Conservation (phyloP, 2,888 invertebrate species). For the Galeruca laticollis region DNA sequence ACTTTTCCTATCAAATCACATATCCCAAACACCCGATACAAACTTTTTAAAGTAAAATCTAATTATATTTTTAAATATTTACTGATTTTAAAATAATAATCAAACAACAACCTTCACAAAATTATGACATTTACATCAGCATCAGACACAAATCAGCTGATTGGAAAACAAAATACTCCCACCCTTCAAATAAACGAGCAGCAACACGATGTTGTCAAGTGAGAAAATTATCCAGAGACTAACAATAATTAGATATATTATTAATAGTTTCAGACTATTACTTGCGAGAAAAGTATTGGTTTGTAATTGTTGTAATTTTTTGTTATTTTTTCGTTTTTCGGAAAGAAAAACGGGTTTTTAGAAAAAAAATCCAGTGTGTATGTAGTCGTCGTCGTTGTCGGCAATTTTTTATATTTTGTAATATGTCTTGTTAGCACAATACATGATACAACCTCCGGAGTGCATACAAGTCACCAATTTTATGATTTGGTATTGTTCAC, state of each 20-base stretch:
- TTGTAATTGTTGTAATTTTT: too few relatives aligned
- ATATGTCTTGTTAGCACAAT: too few relatives aligned
- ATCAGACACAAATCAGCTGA: slow-evolving; percentile 63
- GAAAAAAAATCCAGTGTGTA: too few relatives aligned
- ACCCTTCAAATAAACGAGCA: slow-evolving; percentile 20
- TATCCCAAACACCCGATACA: background rate
- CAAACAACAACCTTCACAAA: slow-evolving; percentile 52
- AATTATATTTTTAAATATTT: slow-evolving; percentile 20
- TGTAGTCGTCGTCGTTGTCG: too few relatives aligned
- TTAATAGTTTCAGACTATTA: too few relatives aligned
- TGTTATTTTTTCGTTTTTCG: too few relatives aligned
- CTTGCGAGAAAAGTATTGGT: too few relatives aligned
- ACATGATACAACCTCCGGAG: too few relatives aligned
- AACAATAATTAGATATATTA: background rate
- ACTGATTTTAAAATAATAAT: slow-evolving; percentile 26
- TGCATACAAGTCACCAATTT: too few relatives aligned
- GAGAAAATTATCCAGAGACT: background rate
- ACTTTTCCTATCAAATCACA: slow-evolving; percentile 21
- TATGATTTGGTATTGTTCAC: too few relatives aligned
- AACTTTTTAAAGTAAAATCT: slow-evolving; percentile 18
- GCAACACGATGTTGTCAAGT: slow-evolving; percentile 10
- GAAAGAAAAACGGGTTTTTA: too few relatives aligned
- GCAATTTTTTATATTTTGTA: too few relatives aligned
- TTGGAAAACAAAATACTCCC: slow-evolving; percentile 51
- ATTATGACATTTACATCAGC: slow-evolving; percentile 32